Percentiles rank a stretch among this genome's conserved stretches.
Conservation (phyloP, 2,113 vertebrate species). For the Guaruba guarouba region DNA sequence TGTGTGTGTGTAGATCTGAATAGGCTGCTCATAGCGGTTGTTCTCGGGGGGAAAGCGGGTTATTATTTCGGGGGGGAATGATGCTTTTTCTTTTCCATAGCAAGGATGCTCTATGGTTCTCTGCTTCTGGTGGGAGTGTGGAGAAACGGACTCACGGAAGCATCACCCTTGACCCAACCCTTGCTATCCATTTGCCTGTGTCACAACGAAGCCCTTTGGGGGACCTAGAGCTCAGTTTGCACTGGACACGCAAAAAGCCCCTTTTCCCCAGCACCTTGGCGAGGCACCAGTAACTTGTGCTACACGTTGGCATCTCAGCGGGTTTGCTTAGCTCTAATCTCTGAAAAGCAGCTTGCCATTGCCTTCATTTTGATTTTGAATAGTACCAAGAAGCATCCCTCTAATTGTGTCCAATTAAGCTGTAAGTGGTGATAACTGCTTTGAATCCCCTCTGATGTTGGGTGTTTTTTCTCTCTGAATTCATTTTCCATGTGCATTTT, state of each 20-base stretch:
- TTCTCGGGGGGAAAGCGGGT: background rate
- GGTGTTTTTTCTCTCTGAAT: background rate
- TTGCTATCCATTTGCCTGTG: background rate
- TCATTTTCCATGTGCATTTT: background rate
- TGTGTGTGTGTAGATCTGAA: background rate
- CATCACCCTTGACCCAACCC: background rate
- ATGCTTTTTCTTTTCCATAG: background rate
- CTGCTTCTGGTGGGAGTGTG: background rate
- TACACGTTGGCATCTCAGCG: accelerated
- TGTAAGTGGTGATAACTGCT: slow-evolving; percentile 13
- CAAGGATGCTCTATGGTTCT: background rate
- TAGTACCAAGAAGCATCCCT: background rate
- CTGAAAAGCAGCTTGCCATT: background rate
- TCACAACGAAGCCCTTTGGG: background rate
- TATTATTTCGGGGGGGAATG: background rate
- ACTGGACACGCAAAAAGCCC: accelerated
- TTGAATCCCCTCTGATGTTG: background rate
- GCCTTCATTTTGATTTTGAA: background rate
- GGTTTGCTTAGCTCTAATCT: background rate
- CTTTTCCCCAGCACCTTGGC: background rate
- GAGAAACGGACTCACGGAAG: background rate
- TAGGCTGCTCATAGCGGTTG: background rate
- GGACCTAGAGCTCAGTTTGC: background rate
- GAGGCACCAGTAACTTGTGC: background rate
- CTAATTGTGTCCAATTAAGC: slow-evolving; percentile 42